Conservation (phyloP, 2,888 invertebrate genomes). For the Agrenia bidenticulata region DNA sequence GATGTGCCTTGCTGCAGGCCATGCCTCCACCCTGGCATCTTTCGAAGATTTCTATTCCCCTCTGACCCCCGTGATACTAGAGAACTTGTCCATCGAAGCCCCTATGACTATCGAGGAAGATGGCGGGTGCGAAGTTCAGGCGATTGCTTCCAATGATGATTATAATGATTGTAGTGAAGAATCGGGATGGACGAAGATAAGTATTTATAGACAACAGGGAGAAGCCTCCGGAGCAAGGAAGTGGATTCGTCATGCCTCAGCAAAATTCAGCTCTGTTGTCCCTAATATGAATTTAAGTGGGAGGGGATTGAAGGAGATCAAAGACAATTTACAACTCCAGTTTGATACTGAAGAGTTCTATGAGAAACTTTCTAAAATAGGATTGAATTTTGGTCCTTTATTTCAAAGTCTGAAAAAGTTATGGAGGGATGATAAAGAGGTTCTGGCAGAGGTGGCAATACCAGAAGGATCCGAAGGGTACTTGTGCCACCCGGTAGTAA, state of each 20-base stretch:
- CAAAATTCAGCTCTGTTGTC: no score
- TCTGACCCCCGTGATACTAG: constrained; percentile 15
- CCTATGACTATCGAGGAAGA: constrained; percentile 22
- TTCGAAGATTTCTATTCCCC: constrained; percentile 12
- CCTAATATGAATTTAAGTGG: background rate
- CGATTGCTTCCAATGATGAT: constrained; percentile 13
- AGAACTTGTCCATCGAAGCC: constrained; percentile 14
- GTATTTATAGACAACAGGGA: background rate
- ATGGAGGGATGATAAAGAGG: background rate
- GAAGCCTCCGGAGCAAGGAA: background rate
- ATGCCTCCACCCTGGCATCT: constrained; percentile 14
- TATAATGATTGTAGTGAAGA: constrained; percentile 1
- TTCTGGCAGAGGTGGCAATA: background rate
- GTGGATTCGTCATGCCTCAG: constrained; percentile 10
- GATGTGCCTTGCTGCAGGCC: constrained; percentile 25
- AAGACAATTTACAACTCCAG: background rate
- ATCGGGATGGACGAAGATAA: constrained; percentile 3
- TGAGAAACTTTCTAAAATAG: background rate
- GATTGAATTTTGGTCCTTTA: background rate
- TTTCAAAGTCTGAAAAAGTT: background rate
- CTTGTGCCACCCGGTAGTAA: constrained; percentile 8
- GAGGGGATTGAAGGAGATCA: background rate
- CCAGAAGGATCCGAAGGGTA: background rate
- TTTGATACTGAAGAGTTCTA: background rate
- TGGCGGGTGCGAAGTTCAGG: constrained; percentile 12